Base-by-base conservation (phyloP, 2,888 invertebrate species). In the Aelia acuminata region DNA sequence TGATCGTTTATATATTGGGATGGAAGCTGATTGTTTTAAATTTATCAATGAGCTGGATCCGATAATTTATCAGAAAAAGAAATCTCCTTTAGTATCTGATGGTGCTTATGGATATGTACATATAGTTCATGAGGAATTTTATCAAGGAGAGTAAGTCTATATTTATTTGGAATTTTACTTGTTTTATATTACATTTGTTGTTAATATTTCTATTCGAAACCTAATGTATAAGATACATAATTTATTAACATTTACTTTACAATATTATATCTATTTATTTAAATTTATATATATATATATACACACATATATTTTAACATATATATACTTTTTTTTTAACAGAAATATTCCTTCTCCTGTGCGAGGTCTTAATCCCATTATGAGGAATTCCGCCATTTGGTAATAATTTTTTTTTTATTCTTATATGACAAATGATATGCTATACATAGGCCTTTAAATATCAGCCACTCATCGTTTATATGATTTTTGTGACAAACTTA, bases 1-100 rank as follows among this genome's bases (percentile, higher is more conserved):
- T 92, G 98, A 98, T 92, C 94, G 96, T n/a, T 93, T 99, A 50
- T 99, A 99, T 93, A 94, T 99, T 43, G 94, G 95, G 1, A 93
- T 94, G 0, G 94, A 93, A 91, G 94, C 13, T 96, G 96, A 0
- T 90, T 90, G 88, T 80, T 90, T 90, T 75, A 26, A 84, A 57
- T 90, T 89, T 63, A 86, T 90, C 11, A 84, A 87, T 35, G 89
- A 53, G 35, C 63, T 90, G 31, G 84, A 90, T 87, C 84, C 87
- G 10, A 53, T 87, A 20, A 57, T 70, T 31, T 88, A 86, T 18
- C 57, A 80, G 39, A 88, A 88, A 26, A 89, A 86, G 47, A 88
- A 88, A 75, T 57, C 49, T 31, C 88, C 88, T 84, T 70, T 90
- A 39, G 39, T 85, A 31, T 88, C 89, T 0, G 53, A 39, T 48